Evolutionary conservation across 1,140 invertebrate species (phyloP), one percentile per base, ranked within the genome.

Genomic region (Cotesia glomerata): DNA sequence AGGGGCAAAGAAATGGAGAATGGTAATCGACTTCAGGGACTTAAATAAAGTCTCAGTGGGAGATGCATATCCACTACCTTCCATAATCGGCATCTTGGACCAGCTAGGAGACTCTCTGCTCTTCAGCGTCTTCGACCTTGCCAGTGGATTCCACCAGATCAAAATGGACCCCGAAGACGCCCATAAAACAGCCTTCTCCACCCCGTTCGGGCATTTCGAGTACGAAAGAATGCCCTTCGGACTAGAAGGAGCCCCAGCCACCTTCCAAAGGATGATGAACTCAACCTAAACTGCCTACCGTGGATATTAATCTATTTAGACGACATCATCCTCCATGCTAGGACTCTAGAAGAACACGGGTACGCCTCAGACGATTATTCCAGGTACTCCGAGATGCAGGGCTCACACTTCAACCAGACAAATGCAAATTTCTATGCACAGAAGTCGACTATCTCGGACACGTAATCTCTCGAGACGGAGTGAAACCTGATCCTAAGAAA

Each of bases 391-490:
- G 69, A 18, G 59, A 62, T 5, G 3, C 52, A 39, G 63, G 32
- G 0, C n/a, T 71, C 1, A 71, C 52, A n/a, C 59, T 64, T 1
- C 32, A 71, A 62, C 69, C 59, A 0, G 69, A 71, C n/a, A 71
- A 71, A 52, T 71, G 69, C 32, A 45, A 26, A 16, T 71, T 71
- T 39, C 5, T 76, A 3, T 45, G 52, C 32, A 9, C 68, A 3
- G 72, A 76, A 66, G 69, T 80, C 1, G 11, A 71, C 36, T 86
- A 84, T 56, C 76, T 89, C 11, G 88, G 16, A 1, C 56, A 58
- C 26, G 9, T 58, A 3, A 58, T 58, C 4, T 18, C 14, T 1
- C n/a, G 16, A 5, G 56, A 58, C 5, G 56, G 56, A 3, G 56
- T 58, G 9, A 58, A 32, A 34, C 56, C 56, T 0, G 56, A 58